phyloP scores from a whole-genome alignment of 2,113 vertebrate species.

The Sorex araneus region DNA sequence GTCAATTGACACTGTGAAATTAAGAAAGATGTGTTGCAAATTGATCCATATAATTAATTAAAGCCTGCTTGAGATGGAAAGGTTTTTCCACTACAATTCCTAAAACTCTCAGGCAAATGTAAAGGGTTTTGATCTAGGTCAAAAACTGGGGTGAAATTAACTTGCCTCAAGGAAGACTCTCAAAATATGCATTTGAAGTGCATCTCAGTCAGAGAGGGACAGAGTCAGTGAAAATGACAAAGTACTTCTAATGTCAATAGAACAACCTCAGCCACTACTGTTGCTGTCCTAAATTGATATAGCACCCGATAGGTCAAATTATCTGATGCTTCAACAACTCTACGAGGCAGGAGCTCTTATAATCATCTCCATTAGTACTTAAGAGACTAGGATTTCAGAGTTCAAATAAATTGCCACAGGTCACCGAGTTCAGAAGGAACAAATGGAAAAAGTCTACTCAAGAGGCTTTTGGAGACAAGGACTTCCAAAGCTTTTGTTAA shows the following conservation, averaged over 20 bases:
- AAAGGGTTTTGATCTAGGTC: neutral
- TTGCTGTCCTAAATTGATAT: fast-evolving
- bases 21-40: neutral
- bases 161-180: fast-evolving
- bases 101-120: neutral
- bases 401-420: too few relatives aligned
- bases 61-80: neutral
- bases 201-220: neutral
- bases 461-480: fast-evolving
- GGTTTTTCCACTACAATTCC: neutral
- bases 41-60: neutral
- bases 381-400: neutral
- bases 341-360: fast-evolving
- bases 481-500: neutral
- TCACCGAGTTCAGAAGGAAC: neutral
- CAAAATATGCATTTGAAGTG: fast-evolving
- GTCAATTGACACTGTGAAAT: neutral
- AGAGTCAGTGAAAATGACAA: fast-evolving
- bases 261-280: neutral
- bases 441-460: fast-evolving
- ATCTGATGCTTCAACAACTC: fast-evolving
- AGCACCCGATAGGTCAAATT: fast-evolving
- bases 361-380: fast-evolving
- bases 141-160: neutral
- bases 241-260: fast-evolving